Conservation (phyloP, 2,113 vertebrate species). For the Rhinopomastus cyanomelas region DNA sequence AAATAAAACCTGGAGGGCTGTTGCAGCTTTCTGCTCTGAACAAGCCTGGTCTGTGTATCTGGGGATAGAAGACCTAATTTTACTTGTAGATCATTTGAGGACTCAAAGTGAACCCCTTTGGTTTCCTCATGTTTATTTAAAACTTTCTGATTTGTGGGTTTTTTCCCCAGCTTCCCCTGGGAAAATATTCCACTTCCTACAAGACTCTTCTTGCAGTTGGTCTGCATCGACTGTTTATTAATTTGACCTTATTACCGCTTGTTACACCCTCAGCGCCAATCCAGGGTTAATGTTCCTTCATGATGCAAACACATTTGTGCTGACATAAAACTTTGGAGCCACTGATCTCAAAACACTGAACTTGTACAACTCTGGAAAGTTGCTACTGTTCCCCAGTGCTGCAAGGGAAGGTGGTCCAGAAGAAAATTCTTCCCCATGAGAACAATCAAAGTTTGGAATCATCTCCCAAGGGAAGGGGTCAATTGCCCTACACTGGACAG, state of each 20-base stretch:
- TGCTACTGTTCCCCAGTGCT: neutral
- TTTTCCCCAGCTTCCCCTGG: neutral
- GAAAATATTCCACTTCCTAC: neutral
- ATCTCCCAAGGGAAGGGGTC: too few relatives aligned
- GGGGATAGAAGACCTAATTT: neutral
- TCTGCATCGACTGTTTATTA: neutral
- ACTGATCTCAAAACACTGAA: neutral
- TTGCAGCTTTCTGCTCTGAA: neutral
- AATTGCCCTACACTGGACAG: too few relatives aligned
- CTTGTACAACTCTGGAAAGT: neutral
- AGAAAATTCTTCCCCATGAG: too few relatives aligned
- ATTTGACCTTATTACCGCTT: neutral
- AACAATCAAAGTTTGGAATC: too few relatives aligned
- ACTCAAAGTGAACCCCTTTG: neutral
- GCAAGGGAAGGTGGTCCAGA: neutral
- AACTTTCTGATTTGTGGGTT: neutral
- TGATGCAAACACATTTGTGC: neutral
- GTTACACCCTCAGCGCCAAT: neutral
- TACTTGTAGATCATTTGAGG: neutral
- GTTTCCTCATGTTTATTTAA: neutral
- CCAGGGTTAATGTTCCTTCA: neutral
- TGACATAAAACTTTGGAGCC: neutral
- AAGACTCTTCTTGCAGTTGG: neutral
- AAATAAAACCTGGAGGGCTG: constrained; percentile 59
- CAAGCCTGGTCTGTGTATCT: fast-evolving